Evolutionary conservation across 2,797 vertebrate genomes (phyloP), one percentile per base, ranked within the genome.

Genomic region (Schizopygopsis pylzovi): DNA sequence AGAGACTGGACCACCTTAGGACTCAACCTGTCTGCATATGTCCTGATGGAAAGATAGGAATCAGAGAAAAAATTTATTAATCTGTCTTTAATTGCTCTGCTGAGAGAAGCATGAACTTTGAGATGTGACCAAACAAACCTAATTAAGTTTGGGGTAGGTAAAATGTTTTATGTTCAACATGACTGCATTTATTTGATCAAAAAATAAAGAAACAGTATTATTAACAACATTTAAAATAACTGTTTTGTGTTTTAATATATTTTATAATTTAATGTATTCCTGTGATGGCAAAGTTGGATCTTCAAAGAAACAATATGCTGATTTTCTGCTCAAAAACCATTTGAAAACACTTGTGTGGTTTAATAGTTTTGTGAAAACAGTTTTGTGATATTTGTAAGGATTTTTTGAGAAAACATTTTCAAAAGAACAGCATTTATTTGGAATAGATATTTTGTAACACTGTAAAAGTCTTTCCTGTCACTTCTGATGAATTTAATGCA

Each of bases 1-100:
- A 99, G 94, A 8, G 98, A 97, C n/a, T 99, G 98, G 37, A 99
- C 98, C 81, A 99, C 97, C 91, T 99, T 99, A 6, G 98, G 97
- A 89, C 97, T 97, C 89, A 99, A 90, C 81, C 97, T 97, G 91
- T 99, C 98, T 39, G 98, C 98, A 41, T 99, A 99, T 0, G 97
- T 99, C 87, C 98, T 99, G 89, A 37, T 16, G 63, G 0, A 15
- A 77, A 88, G 20, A 63, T 12, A 88, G 78, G 39, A 3, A 33
- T 33, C 8, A 88, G 83, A 78, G 5, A 25, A 41, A 73, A 73
- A 6, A n/a, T 13, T 82, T 43, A 15, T 16, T 2, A 28, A 33
- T 63, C 6, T 11, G 41, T 83, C 52, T 47, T 22, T 10, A 37
- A 49, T 13, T 20, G 22, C 2, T n/a, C 6, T 45, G 39, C 68